Evolutionary conservation across 2,113 vertebrate species (phyloP).

Genomic region (Hylia prasina): DNA sequence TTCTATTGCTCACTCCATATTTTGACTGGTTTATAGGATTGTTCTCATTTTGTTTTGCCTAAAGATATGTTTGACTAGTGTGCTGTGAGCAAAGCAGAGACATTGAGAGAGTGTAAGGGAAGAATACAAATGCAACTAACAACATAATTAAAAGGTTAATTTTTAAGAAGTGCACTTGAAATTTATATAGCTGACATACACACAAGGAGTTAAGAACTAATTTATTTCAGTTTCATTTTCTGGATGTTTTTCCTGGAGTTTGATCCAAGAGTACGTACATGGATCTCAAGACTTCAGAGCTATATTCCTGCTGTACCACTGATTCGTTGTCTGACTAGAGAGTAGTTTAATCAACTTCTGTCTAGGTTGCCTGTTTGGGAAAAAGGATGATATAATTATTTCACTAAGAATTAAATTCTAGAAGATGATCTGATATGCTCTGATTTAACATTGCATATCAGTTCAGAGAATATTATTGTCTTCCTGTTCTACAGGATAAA

Average conservation of each 20-base stretch:
- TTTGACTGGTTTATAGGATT: constrained; percentile 50
- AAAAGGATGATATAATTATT: constrained; percentile 56
- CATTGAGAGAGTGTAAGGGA: background rate
- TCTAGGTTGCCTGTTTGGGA: constrained; percentile 29
- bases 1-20: constrained; percentile 38
- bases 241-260: constrained; percentile 23
- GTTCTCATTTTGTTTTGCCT: constrained; percentile 49
- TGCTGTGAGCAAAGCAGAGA: constrained; percentile 1
- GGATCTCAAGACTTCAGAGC: background rate
- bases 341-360: constrained; percentile 35
- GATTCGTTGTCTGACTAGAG: constrained; percentile 40
- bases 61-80: constrained; percentile 2
- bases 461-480: background rate
- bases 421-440: background rate
- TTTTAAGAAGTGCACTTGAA: background rate
- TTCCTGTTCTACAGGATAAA: background rate
- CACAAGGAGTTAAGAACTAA: constrained; percentile 10
- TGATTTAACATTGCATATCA: constrained; percentile 6
- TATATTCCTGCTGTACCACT: constrained; percentile 40
- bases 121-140: background rate
- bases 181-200: background rate
- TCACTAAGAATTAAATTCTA: constrained; percentile 10
- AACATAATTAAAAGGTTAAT: constrained; percentile 13
- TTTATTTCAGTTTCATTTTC: constrained; percentile 10
- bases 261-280: background rate